Evolutionary conservation across 2,113 vertebrate species (phyloP).

Genomic region (Myotis brandtii): DNA sequence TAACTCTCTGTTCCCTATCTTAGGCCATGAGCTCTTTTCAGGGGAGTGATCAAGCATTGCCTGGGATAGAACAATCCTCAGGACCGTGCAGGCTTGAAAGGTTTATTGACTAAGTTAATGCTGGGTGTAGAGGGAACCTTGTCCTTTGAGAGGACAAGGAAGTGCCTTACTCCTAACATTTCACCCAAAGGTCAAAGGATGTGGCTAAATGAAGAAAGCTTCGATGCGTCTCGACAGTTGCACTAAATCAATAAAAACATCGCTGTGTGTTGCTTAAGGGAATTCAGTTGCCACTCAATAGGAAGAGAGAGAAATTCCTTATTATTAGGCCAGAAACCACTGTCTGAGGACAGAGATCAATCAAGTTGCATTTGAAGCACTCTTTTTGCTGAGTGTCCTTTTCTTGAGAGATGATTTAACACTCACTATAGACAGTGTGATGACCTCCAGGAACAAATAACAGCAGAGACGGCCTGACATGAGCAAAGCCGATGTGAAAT

Average conservation of each 20-base stretch:
- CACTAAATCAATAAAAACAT: slow-evolving; percentile 29
- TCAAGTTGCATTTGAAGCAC: neutral
- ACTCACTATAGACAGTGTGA: neutral
- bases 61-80: neutral
- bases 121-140: neutral
- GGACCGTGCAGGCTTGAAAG: neutral
- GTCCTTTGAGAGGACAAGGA: slow-evolving; percentile 14
- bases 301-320: slow-evolving; percentile 21
- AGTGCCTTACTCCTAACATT: neutral
- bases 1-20: neutral
- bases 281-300: slow-evolving; percentile 39
- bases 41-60: neutral
- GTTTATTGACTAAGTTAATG: slow-evolving; percentile 18
- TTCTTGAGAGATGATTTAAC: neutral
- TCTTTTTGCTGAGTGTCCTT: neutral
- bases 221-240: neutral
- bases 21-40: neutral
- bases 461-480: neutral
- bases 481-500: neutral
- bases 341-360: neutral
- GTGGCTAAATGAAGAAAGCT: slow-evolving; percentile 34
- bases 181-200: slow-evolving; percentile 44
- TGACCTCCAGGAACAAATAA: neutral
- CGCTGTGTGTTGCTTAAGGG: neutral
- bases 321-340: slow-evolving; percentile 25